phyloP scores from a whole-genome alignment of 2,797 vertebrate species.

The Aplochiton taeniatus region DNA sequence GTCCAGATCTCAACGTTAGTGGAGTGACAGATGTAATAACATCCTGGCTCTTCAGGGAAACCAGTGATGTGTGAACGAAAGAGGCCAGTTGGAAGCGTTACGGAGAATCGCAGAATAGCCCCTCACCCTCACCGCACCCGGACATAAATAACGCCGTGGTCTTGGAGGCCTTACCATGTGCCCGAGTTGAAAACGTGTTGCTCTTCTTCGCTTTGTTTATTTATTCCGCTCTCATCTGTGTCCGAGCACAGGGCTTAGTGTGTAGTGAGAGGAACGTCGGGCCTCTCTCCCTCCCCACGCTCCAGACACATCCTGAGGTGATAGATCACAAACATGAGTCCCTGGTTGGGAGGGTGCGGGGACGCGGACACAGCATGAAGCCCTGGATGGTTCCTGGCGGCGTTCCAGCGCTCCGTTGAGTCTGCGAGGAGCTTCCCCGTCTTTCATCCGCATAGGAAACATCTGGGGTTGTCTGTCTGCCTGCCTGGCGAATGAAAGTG shows the following conservation, averaged over 20 bases:
- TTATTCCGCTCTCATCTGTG: slow-evolving; percentile 21
- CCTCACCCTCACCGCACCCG: not conserved
- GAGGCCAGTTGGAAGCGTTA: slow-evolving; percentile 25
- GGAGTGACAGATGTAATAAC: slow-evolving; percentile 60
- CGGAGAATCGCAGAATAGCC: not conserved
- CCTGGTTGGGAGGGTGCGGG: slow-evolving; percentile 37
- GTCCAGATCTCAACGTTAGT: slow-evolving; percentile 28
- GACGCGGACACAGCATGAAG: slow-evolving; percentile 50
- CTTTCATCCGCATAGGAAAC: slow-evolving; percentile 80
- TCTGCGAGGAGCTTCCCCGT: slow-evolving; percentile 64
- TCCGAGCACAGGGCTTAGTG: slow-evolving; percentile 57
- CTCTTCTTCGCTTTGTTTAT: slow-evolving; percentile 28
- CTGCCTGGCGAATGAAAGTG: slow-evolving; percentile 51
- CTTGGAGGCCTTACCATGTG: not conserved
- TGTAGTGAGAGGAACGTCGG: slow-evolving; percentile 53
- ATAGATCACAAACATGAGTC: slow-evolving; percentile 65
- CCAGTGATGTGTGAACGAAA: slow-evolving; percentile 38
- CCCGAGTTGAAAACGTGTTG: slow-evolving; percentile 16
- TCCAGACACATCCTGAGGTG: slow-evolving; percentile 63
- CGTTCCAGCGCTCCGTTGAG: slow-evolving; percentile 63
- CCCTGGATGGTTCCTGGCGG: slow-evolving; percentile 61
- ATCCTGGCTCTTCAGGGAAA: slow-evolving; percentile 34
- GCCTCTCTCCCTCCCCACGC: slow-evolving; percentile 49
- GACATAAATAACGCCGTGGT: slow-evolving; percentile 24
- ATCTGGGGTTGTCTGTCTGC: slow-evolving; percentile 73